phyloP scores from a whole-genome alignment of 2,888 invertebrate species.

The Tryphoninae sp. region DNA sequence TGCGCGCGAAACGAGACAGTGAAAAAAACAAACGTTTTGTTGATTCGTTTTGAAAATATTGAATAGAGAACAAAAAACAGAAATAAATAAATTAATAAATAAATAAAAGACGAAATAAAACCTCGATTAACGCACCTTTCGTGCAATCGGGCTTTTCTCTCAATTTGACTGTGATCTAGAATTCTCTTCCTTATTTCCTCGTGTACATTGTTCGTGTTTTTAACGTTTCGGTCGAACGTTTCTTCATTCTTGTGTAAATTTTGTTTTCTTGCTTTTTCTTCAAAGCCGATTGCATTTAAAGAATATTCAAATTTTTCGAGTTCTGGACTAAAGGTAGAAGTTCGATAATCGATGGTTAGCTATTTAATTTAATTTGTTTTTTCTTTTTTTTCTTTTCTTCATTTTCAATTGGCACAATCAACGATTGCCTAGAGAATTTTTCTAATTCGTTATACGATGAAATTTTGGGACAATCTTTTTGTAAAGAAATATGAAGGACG shows the following conservation, averaged over 20 bases:
- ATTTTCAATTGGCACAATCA: slow-evolving; percentile 30
- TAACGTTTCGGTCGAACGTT: background rate
- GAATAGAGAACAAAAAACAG: no score
- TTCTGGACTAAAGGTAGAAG: background rate
- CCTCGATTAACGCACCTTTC: slow-evolving; percentile 11
- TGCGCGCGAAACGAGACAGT: no score
- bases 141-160: slow-evolving; percentile 34
- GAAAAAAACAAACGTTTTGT: background rate
- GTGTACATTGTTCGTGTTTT: background rate
- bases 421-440: slow-evolving; percentile 30
- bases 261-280: background rate
- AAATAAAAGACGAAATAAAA: background rate
- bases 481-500: background rate
- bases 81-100: no score
- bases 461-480: slow-evolving; percentile 33
- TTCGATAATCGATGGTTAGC: background rate
- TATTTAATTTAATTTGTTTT: background rate
- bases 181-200: background rate
- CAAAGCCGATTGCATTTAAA: background rate
- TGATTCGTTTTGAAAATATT: background rate
- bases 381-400: background rate
- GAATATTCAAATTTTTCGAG: background rate
- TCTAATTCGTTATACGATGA: slow-evolving; percentile 32
- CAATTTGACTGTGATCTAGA: slow-evolving; percentile 44
- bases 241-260: background rate